Evolutionary conservation across 2,113 vertebrate species (phyloP), one percentile per base, ranked within the genome.

Genomic region (Lepisosteus osseus): DNA sequence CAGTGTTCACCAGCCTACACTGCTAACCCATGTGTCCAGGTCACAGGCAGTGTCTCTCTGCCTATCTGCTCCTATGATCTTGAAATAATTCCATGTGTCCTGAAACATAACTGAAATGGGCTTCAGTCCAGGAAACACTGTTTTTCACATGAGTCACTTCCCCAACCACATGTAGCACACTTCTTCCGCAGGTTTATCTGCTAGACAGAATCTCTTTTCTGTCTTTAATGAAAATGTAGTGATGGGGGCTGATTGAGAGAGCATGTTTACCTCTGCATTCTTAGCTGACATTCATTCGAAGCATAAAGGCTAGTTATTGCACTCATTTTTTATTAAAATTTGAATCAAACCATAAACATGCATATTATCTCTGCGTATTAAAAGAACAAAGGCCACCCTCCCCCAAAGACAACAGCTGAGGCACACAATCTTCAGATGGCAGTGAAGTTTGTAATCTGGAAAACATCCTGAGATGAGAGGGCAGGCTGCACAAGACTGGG

Each of bases 231-330:
- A 72, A 72, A 76, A 78, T 70, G 78, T 77, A 84, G 72, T 72
- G 77, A 29, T 66, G 64, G 76, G 72, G 70, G 67, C 70, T 70
- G 73, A 78, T 66, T 68, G 64, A 77, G 62, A 62, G 54, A 63
- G 72, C 76, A 72, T 77, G 81, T 77, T 74, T 74, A 77, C 77
- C 74, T 75, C 63, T 65, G 76, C 80, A 72, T 76, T 70, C 68
- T 68, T 41, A 42, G 54, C 62, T 72, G 42, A 15, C 17, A 51
- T 69, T 67, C 73, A 65, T 78, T 76, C 74, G 80, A 80, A 72
- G 65, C 74, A 72, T 74, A 17, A 71, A 68, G 71, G 72, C 72
- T 72, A 59, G 65, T 76, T 77, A 79, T 81, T 79, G 77, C 40
- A 67, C 45, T 63, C 63, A 65, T 65, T 65, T 17, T 78, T 78